Evolutionary conservation across 2,888 invertebrate species (phyloP).

Genomic region (Oscheius myriophilus): DNA sequence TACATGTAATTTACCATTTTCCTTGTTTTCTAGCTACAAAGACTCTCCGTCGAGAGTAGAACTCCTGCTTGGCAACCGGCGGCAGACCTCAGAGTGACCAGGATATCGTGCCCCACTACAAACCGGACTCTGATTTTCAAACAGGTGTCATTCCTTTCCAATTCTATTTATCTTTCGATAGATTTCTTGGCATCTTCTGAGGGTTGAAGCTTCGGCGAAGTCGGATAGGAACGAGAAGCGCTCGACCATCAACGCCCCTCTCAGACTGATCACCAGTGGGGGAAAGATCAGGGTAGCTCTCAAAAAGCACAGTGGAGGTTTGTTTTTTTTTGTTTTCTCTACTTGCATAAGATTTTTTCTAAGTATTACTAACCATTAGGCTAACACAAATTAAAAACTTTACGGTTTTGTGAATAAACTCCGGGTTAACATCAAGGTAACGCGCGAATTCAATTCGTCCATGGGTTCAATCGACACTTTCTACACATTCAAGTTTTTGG

Average conservation of each 20-base stretch:
- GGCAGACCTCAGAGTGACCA: constrained; percentile 87
- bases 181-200: constrained; percentile 93
- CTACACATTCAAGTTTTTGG: too few relatives aligned
- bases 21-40: constrained; percentile 80
- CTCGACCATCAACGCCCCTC: constrained; percentile 75
- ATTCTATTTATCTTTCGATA: constrained; percentile 15
- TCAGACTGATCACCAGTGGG: constrained; percentile 90
- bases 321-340: background rate
- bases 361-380: background rate
- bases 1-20: background rate
- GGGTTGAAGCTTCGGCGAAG: constrained; percentile 72
- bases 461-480: too few relatives aligned
- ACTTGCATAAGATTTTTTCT: background rate
- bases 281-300: constrained; percentile 93
- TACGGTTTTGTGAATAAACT: background rate
- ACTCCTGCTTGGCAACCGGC: constrained; percentile 86
- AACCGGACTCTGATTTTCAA: constrained; percentile 94
- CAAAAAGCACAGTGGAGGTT: constrained; percentile 79
- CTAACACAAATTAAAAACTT: background rate
- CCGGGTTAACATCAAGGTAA: background rate
- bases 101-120: constrained; percentile 87
- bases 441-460: too few relatives aligned
- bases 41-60: constrained; percentile 91
- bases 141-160: constrained; percentile 73
- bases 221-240: constrained; percentile 47